Conservation (phyloP, 2,888 invertebrate genomes). For the Idaea biselata region DNA sequence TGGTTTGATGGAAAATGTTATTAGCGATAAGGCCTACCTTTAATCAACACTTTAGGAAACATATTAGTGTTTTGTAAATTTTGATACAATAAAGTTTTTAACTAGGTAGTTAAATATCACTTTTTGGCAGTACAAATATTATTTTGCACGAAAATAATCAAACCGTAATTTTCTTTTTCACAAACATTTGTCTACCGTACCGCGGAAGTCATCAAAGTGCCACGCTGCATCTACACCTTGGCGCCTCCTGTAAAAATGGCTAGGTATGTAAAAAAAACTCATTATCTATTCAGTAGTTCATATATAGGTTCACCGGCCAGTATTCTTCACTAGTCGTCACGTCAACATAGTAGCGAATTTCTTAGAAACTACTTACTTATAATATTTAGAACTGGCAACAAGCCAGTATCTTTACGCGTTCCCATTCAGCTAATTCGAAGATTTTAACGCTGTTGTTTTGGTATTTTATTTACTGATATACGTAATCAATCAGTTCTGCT, state of each 20-base stretch:
- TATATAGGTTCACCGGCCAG: background rate
- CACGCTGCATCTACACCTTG: background rate
- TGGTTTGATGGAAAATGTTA: no score
- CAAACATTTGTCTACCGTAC: no score
- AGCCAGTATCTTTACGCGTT: constrained; percentile 2
- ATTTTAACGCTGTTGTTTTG: background rate
- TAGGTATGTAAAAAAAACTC: background rate
- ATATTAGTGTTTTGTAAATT: no score
- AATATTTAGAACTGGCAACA: constrained; percentile 5
- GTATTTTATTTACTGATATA: background rate
- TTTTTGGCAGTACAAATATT: no score
- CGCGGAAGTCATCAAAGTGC: no score
- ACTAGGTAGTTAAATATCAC: no score
- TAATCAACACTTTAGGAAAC: no score
- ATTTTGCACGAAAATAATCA: no score
- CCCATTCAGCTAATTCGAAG: background rate
- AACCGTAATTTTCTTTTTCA: no score
- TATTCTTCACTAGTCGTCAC: background rate
- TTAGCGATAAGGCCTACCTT: no score
- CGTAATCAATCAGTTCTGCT: background rate
- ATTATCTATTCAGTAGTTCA: background rate
- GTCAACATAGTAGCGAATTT: background rate
- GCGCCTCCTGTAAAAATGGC: background rate
- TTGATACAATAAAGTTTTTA: no score
- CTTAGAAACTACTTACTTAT: background rate